Conservation (phyloP, 2,113 vertebrate species). For the Cygnus atratus region DNA sequence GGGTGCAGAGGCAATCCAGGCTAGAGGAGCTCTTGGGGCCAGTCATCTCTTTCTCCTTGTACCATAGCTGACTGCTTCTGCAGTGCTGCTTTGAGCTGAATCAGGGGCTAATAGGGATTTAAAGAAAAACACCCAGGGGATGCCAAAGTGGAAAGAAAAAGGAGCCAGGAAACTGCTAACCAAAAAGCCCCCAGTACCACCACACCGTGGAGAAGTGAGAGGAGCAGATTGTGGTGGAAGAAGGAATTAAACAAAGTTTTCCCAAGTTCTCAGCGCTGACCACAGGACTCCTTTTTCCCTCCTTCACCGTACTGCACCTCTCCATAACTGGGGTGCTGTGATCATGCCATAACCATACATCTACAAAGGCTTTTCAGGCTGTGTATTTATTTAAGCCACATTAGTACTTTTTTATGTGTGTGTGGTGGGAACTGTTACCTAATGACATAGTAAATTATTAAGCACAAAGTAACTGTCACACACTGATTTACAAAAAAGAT, state of each 20-base stretch:
- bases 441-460: neutral
- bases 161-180: neutral
- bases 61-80: neutral
- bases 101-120: neutral
- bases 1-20: neutral
- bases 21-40: neutral
- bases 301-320: neutral
- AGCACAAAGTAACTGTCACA: neutral
- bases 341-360: rapidly evolving
- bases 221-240: neutral
- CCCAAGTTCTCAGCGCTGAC: neutral
- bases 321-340: rapidly evolving
- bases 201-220: rapidly evolving
- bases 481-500: neutral
- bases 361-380: neutral
- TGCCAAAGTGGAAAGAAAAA: neutral
- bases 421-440: neutral
- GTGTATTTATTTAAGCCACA: neutral
- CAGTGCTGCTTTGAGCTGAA: neutral
- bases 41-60: rapidly evolving
- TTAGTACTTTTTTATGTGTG: neutral
- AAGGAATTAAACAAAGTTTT: neutral
- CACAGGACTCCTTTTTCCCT: neutral
- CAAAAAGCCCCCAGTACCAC: rapidly evolving
- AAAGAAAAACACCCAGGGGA: neutral